Evolutionary conservation across 1,140 invertebrate genomes (phyloP), one percentile per base, ranked within the genome.

Genomic region (Asbolus verrucosus): DNA sequence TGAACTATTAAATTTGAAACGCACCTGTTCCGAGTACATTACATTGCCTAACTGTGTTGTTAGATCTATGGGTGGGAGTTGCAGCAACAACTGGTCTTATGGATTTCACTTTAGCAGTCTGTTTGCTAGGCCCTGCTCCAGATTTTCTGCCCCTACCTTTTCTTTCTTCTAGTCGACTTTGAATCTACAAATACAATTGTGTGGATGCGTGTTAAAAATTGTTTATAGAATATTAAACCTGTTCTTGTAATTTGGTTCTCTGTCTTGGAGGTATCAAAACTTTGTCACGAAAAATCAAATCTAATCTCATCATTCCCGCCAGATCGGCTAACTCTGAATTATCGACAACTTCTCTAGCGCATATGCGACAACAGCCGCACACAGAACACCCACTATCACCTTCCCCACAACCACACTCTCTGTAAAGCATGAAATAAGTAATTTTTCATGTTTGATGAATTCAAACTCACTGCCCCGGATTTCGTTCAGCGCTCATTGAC

Each of bases 341-440:
- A 70, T 89, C 87, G 70, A 85, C 86, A 67, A 87, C 87, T 77
- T 92, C 90, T 19, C 89, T 85, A 0, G 91, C 94, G 82, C 96
- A 98, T 11, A 91, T 87, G 46, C 93, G 83, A 82, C 97, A 99
- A 24, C 93, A 91, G 0, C 96, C 96, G 82, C 97, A 99, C 73
- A 93, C 89, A 0, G 91, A 87, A 79, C 97, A 98, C 0, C 96
- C 95, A 33, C 94, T 92, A 79, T 98, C 96, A 9, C 96, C 96
- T 78, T 94, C 92, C 9, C 96, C 96, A 86, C 97, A 98, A 1
- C 94, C 95, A 84, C 97, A 99, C 77, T 93, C 91, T 75, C 94
- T 96, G 16, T 2, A 38, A 65, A 65, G n/a, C n/a, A 65, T 59
- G 9, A 8, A 59, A 1, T 41, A n/a, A n/a, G 1, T 1, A 2